Evolutionary conservation across 2,888 invertebrate genomes (phyloP).

Genomic region (Mesorhabditis belari): DNA sequence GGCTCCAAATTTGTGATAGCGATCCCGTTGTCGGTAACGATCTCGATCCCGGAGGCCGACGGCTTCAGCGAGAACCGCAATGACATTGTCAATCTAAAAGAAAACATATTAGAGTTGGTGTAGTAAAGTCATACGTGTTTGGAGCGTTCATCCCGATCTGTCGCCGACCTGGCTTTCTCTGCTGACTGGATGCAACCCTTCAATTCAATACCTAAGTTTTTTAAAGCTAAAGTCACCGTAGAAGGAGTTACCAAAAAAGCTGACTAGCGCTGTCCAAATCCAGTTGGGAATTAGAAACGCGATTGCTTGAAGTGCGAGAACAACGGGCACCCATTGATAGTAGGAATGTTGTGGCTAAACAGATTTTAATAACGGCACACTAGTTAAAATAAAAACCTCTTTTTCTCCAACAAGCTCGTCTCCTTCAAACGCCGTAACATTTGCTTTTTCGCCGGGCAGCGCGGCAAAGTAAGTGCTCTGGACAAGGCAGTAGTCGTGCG

Average conservation of each 20-base stretch:
- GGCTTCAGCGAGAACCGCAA: no score
- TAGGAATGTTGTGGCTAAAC: no score
- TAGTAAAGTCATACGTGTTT: no score
- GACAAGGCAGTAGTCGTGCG: not conserved
- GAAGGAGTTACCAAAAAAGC: not conserved
- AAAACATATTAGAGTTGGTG: no score
- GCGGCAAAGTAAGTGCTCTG: not conserved
- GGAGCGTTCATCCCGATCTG: not conserved
- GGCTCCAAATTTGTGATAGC: not conserved
- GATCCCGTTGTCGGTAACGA: no score
- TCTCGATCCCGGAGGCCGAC: no score
- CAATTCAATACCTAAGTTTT: not conserved
- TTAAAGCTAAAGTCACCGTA: not conserved
- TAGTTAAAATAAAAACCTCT: no score
- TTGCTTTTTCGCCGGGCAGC: no score
- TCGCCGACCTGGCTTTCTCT: not conserved
- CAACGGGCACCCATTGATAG: not conserved
- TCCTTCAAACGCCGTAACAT: no score
- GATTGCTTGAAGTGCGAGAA: not conserved
- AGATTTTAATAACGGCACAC: no score
- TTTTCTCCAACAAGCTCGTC: no score
- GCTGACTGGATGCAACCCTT: not conserved
- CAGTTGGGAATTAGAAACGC: not conserved
- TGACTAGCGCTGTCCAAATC: not conserved
- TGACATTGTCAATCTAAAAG: no score